Conservation (phyloP, 2,888 invertebrate genomes). For the Neoitamus cyanurus region DNA sequence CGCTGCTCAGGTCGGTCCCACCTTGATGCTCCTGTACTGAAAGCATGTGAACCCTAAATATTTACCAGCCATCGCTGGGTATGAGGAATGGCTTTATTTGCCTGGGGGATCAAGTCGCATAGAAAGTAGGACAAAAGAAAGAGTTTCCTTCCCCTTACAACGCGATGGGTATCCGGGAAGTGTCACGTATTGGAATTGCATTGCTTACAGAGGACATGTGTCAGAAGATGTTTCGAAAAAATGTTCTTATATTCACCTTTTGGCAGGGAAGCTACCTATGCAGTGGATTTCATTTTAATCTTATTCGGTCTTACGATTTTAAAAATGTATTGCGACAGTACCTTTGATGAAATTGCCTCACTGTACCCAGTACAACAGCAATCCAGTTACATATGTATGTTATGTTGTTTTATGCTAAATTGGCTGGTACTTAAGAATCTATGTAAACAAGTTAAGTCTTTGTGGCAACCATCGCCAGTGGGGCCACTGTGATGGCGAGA, state of each 20-base stretch:
- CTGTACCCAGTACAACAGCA: too few species aligned
- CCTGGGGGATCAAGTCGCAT: background rate
- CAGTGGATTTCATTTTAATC: background rate
- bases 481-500: too few species aligned
- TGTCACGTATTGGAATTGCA: background rate
- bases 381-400: too few species aligned
- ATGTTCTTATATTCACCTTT: background rate
- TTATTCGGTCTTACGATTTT: background rate
- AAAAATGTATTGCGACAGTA: background rate
- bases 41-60: background rate
- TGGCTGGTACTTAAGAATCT: too few species aligned
- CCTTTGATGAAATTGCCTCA: background rate
- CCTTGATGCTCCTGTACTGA: background rate
- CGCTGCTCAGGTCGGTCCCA: background rate
- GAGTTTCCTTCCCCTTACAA: background rate
- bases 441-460: too few species aligned
- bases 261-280: background rate
- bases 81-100: slow-evolving; percentile 3
- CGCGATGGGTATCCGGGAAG: background rate
- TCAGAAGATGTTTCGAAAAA: background rate
- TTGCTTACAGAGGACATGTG: background rate
- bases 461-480: too few species aligned
- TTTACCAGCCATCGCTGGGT: background rate
- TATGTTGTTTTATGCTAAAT: background rate
- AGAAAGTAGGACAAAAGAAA: slow-evolving; percentile 4